Evolutionary conservation across 2,797 vertebrate genomes (phyloP).

Genomic region (Pseudopleuronectes americanus): DNA sequence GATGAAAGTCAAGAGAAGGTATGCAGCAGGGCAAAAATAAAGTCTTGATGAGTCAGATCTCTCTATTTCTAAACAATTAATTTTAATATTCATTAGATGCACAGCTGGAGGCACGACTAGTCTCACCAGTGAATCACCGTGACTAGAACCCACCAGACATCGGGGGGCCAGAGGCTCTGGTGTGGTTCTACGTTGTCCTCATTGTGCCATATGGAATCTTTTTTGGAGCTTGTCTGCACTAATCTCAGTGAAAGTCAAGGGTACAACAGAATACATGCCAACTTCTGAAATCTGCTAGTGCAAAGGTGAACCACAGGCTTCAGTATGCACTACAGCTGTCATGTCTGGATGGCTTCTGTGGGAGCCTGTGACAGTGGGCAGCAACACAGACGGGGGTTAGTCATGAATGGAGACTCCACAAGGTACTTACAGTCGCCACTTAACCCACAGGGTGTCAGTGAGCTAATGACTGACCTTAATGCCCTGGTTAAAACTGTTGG

Average conservation of each 20-base stretch:
- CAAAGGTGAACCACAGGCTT: slow-evolving; percentile 57
- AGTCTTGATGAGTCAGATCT: slow-evolving; percentile 35
- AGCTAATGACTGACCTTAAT: slow-evolving; percentile 62
- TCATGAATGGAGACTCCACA: slow-evolving; percentile 39
- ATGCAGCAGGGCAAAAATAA: not conserved
- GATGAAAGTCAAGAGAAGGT: slow-evolving; percentile 43
- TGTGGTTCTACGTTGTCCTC: slow-evolving; percentile 41
- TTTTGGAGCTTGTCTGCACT: slow-evolving; percentile 45
- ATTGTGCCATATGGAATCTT: slow-evolving; percentile 63
- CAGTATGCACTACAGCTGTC: slow-evolving; percentile 56
- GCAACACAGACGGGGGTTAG: slow-evolving; percentile 14
- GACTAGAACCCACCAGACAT: slow-evolving; percentile 17
- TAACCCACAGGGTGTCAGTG: slow-evolving; percentile 38
- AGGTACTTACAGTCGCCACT: slow-evolving; percentile 16
- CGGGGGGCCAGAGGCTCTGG: slow-evolving; percentile 21
- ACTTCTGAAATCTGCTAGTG: slow-evolving; percentile 44
- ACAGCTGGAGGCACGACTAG: slow-evolving; percentile 26
- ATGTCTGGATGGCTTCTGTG: slow-evolving; percentile 28
- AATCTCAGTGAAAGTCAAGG: slow-evolving; percentile 42
- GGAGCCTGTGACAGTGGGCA: slow-evolving; percentile 34
- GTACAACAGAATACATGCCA: slow-evolving; percentile 34
- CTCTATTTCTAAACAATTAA: slow-evolving; percentile 24
- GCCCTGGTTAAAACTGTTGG: slow-evolving; percentile 6
- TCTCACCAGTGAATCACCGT: slow-evolving; percentile 48
- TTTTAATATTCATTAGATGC: slow-evolving; percentile 49